Conservation (phyloP, 2,113 vertebrate species). For the Ailurus styani region DNA sequence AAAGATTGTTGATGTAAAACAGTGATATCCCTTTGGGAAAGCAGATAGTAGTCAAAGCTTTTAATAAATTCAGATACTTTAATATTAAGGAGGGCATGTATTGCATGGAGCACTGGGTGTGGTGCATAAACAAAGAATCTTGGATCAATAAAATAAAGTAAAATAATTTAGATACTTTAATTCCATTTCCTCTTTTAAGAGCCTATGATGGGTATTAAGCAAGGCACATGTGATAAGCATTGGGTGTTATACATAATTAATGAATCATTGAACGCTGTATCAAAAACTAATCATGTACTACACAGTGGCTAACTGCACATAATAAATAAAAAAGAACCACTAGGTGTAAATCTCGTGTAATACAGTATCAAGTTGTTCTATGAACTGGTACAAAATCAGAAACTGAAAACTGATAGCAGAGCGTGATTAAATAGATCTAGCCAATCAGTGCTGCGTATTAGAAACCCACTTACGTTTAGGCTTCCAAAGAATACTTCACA, state of each 20-base stretch:
- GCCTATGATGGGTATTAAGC: no score
- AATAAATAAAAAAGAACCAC: neutral
- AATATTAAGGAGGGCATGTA: no score
- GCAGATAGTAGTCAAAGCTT: neutral
- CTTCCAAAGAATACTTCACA: neutral
- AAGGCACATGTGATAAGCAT: no score
- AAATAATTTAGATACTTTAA: neutral
- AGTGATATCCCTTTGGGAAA: neutral
- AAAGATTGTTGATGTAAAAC: neutral
- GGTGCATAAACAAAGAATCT: no score
- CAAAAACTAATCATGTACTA: no score
- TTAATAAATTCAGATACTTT: neutral
- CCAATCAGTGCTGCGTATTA: no score
- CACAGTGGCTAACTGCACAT: no score
- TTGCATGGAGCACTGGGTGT: no score
- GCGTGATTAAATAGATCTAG: neutral
- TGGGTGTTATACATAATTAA: no score
- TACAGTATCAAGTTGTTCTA: neutral
- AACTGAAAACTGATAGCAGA: neutral
- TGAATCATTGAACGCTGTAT: no score
- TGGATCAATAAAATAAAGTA: no score
- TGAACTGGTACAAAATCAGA: neutral
- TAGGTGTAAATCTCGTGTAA: neutral
- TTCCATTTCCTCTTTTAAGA: neutral
- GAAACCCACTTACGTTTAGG: neutral